Evolutionary conservation across 2,797 vertebrate genomes (phyloP).

Genomic region (Xiphophorus birchmanni): DNA sequence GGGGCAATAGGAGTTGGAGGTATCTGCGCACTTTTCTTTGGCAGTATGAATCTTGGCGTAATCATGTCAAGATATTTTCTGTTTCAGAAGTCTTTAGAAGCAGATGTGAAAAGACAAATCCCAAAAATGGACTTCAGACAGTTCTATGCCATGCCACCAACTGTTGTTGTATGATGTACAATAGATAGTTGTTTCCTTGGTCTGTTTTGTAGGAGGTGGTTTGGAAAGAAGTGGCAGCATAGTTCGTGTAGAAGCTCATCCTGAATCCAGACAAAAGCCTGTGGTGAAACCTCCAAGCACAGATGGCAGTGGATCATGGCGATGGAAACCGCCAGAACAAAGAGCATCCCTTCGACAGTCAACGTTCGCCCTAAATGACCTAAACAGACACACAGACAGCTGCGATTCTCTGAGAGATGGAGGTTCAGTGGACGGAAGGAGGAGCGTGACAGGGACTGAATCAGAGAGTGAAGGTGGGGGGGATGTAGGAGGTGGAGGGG

Average conservation of each 20-base stretch:
- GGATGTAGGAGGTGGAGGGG: conserved; percentile 44
- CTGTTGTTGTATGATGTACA: neutral
- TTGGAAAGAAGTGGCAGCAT: conserved; percentile 82
- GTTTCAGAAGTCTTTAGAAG: neutral
- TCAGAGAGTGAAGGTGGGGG: conserved; percentile 69
- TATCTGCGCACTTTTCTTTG: neutral
- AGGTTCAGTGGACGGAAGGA: conserved; percentile 85
- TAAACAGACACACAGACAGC: conserved; percentile 90
- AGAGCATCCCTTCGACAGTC: conserved; percentile 88
- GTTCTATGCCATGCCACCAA: neutral
- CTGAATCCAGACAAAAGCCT: conserved; percentile 85
- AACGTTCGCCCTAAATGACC: conserved; percentile 87
- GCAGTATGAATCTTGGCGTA: neutral
- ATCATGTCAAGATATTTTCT: neutral
- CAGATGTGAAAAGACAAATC: neutral
- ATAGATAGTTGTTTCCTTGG: neutral
- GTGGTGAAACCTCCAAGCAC: conserved; percentile 90
- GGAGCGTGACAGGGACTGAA: conserved; percentile 85
- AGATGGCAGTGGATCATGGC: conserved; percentile 93
- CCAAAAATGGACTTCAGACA: neutral
- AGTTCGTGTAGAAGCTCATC: conserved; percentile 91
- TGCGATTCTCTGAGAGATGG: conserved; percentile 90
- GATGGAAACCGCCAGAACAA: conserved; percentile 91
- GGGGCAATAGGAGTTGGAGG: conserved; percentile 61
- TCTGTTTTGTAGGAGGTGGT: conserved; percentile 58